Evolutionary conservation across 2,113 vertebrate genomes (phyloP).

Genomic region (Oncorhynchus keta): DNA sequence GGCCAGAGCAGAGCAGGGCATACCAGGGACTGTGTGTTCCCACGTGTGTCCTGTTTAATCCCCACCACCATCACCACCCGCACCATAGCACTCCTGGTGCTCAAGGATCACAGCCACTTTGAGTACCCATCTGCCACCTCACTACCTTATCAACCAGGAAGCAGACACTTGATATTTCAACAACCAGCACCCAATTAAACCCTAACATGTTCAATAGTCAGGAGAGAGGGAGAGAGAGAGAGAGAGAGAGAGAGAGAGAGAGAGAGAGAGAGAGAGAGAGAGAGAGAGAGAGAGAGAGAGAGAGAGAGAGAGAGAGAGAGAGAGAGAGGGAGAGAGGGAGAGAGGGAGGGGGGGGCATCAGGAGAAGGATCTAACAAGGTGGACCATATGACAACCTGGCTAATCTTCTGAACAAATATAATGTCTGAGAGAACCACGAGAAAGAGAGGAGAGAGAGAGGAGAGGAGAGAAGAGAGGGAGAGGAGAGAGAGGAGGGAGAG

Average conservation of each 20-base stretch:
- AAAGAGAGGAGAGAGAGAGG: conserved; percentile 4
- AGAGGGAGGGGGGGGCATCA: not conserved
- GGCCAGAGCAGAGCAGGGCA: no score
- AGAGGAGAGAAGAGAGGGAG: no score
- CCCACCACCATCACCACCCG: no score
- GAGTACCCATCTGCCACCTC: not conserved
- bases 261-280: no score
- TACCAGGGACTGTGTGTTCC: no score
- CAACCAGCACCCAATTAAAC: not conserved
- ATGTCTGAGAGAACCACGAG: conserved; percentile 75
- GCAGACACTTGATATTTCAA: not conserved
- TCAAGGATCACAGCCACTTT: not conserved
- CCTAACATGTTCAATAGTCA: not conserved
- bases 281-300: no score
- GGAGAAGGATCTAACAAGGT: not conserved
- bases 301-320: no score
- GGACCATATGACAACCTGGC: conserved; percentile 84
- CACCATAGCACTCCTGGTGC: no score
- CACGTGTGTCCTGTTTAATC: no score
- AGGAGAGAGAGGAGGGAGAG: no score
- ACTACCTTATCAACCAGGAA: not conserved
- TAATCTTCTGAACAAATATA: conserved; percentile 86
- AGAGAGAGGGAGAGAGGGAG: no score
- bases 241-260: no score
- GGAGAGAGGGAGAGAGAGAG: not conserved